A percentile compares a stretch with the other conserved stretches of the same genome.
These are phyloP conservation scores for Morpho achilles DNA, from an alignment of 2,888 invertebrate genomes.

Conservation along the genomic window DNA sequence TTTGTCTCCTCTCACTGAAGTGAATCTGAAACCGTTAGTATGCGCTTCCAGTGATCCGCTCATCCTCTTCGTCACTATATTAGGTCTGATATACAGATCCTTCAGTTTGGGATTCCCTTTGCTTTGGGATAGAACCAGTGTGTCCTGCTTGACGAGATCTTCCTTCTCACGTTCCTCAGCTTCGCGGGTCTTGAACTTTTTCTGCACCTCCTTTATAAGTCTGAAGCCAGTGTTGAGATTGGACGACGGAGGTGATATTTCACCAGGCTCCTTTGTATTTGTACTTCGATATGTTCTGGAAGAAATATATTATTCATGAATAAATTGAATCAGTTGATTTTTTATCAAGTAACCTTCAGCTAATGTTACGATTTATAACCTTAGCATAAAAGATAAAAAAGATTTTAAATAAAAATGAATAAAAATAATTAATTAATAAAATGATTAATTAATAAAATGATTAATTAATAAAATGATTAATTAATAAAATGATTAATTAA, in stretches of 20 bases:
- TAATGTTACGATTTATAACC: too few relatives aligned
- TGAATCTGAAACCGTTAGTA: constrained; percentile 97
- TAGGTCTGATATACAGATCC: constrained; percentile 98
- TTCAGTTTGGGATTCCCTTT: constrained; percentile 99
- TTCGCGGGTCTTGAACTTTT: constrained; percentile 98
- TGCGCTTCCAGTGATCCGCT: constrained; percentile 97
- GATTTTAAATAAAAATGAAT: too few relatives aligned
- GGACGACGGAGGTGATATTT: constrained; percentile 94
- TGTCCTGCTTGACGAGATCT: constrained; percentile 99
- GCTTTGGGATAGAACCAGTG: constrained; percentile 93
- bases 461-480: too few relatives aligned
- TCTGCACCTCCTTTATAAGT: constrained; percentile 99
- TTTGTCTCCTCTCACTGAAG: constrained; percentile 99
- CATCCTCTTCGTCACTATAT: constrained; percentile 98
- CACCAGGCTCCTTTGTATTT: constrained; percentile 98
- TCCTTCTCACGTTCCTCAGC: constrained; percentile 99
- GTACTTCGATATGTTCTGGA: constrained; percentile 95
- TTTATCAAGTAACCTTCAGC: too few relatives aligned
- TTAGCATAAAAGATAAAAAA: too few relatives aligned
- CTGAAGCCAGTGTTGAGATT: constrained; percentile 98
- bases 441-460: too few relatives aligned
- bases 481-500: too few relatives aligned
- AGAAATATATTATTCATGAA: constrained; percentile 18
- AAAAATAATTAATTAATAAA: too few relatives aligned
- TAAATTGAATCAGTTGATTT: too few relatives aligned